Conservation (phyloP, 2,888 invertebrate genomes). For the Scaptomyza cyrtandrae region DNA sequence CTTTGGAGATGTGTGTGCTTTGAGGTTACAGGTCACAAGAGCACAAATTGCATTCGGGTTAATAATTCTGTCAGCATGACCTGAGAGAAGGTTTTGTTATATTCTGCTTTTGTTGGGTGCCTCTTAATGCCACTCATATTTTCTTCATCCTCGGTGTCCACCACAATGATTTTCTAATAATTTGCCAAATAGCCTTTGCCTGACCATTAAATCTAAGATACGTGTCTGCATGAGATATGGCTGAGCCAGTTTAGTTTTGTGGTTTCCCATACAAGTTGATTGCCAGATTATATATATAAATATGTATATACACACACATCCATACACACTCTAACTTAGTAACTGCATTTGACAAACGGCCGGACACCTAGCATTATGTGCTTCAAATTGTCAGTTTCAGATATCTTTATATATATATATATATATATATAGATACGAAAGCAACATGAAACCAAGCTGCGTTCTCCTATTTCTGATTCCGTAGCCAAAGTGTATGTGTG, state of each 20-base stretch:
- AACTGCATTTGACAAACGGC: conserved; percentile 40
- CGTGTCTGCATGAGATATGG: conserved; percentile 58
- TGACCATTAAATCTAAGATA: conserved; percentile 76
- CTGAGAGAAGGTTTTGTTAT: not conserved
- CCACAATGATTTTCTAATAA: conserved; percentile 81
- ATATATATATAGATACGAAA: not conserved
- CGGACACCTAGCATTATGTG: conserved; percentile 55
- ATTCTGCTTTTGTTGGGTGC: not conserved
- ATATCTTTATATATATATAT: conserved; percentile 11
- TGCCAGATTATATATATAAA: conserved; percentile 64
- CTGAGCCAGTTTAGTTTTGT: conserved; percentile 19
- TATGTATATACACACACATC: conserved; percentile 12
- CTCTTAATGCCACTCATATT: conserved; percentile 61
- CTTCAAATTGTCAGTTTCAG: conserved; percentile 68
- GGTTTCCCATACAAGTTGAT: conserved; percentile 49
- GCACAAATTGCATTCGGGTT: conserved; percentile 47
- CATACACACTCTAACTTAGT: conserved; percentile 1
- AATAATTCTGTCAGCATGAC: conserved; percentile 59
- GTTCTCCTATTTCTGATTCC: conserved; percentile 7
- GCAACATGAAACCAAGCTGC: conserved; percentile 53
- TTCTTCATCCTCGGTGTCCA: conserved; percentile 23
- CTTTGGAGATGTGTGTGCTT: not conserved
- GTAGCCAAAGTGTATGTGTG: conserved; percentile 10
- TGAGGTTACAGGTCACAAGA: conserved; percentile 12
- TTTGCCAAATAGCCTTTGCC: conserved; percentile 80